Base-by-base conservation (phyloP, 2,888 invertebrate genomes). In the Homarus gammarus region DNA sequence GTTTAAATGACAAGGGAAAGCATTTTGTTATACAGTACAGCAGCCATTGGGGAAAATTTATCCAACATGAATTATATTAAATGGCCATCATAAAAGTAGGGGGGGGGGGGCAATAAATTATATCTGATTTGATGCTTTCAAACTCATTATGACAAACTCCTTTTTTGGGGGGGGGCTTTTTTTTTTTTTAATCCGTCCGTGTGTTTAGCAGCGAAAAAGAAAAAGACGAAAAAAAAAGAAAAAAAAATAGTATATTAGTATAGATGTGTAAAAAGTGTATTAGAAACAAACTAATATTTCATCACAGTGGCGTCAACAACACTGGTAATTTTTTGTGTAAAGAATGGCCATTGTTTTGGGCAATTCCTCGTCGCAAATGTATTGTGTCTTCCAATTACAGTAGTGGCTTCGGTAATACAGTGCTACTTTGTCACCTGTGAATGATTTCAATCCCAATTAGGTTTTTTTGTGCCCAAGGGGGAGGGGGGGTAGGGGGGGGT, bases 301-400 rank as follows among this genome's bases (percentile, higher is more conserved):
- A 79, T 61, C 38, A 27, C 0, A 27, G 27, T 33, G n/a, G 22
- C 31, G 36, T 38, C 36, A 36, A 61, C 61, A 56, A 79, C 79
- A 61, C 22, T n/a, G 18, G 36, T 38, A 44, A 31, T 31, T 79
- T 79, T 79, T 79, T 79, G 61, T 79, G 33, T 38, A 61, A 51
- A 36, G 68, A 70, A 36, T 51, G 36, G 70, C 72, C 51, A 83
- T 83, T 83, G 83, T 83, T 72, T 51, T 15, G 51, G 36, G 49
- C 44, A 44, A 83, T 83, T 83, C 61, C 83, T 83, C 83, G 49
- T 72, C 68, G 64, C 72, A 70, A 33, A 49, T 49, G 70, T 36
- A 83, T 83, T 83, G 83, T 83, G 40, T 83, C 83, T 70, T 83
- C 22, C 83, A 83, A 83, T 83, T 72, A 83, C 64, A 64, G 64